Percentiles rank a stretch among this genome's conserved stretches.
These are phyloP conservation scores for Hormaphis cornu DNA, from an alignment of 1,140 invertebrate genomes.

Conservation along the genomic window DNA sequence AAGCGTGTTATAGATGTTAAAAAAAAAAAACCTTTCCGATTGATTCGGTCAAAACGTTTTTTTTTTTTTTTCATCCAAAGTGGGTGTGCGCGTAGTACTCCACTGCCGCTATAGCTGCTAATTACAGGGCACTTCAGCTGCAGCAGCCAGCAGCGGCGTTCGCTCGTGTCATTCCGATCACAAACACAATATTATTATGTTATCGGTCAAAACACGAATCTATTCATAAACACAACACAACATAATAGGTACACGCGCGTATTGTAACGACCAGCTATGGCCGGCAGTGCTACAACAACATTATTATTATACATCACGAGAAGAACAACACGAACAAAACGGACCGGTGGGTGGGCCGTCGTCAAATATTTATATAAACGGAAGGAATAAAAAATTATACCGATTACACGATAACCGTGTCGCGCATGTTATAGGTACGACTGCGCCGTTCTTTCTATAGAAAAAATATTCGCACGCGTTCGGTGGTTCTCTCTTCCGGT, in stretches of 20 bases:
- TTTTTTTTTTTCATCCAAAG: not conserved
- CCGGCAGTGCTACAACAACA: too few species aligned
- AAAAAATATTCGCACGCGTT: not conserved
- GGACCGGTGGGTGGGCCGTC: slow-evolving; percentile 7
- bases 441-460: not conserved
- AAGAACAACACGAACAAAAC: not conserved
- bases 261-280: not conserved
- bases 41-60: slow-evolving; percentile 13
- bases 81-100: slow-evolving; percentile 2
- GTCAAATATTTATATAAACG: too few species aligned
- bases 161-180: slow-evolving; percentile 23
- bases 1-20: not conserved
- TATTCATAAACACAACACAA: too few species aligned
- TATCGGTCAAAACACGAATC: slow-evolving; percentile 17
- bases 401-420: not conserved
- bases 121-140: slow-evolving; percentile 22
- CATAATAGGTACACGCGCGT: not conserved
- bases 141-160: too few species aligned
- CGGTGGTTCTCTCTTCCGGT: not conserved
- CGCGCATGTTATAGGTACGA: not conserved
- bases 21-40: not conserved
- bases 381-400: not conserved
- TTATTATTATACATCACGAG: not conserved
- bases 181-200: not conserved
- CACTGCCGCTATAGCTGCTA: not conserved